Base-by-base conservation (phyloP, 2,797 vertebrate species). In the Sebastes dallii region DNA sequence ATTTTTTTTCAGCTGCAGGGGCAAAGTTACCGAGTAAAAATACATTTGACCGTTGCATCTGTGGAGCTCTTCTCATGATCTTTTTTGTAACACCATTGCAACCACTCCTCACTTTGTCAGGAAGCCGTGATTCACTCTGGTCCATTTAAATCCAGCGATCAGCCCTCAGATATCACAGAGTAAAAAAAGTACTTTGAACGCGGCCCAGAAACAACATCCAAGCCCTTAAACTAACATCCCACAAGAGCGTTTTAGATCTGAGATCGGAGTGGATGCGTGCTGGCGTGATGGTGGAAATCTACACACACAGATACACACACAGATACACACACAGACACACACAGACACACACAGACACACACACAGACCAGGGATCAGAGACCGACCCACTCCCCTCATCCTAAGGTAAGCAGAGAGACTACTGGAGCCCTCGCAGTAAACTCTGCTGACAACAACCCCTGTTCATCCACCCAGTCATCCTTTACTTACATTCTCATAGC, bases 381-480 rank as follows among this genome's bases (percentile, higher is more conserved):
- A 60, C 54, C 10, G 11, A 46, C 42, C 71, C 74, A 16, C 34
- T 71, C 39, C 54, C 55, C 32, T 71, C 65, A 34, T 75, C 68
- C 55, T 39, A 16, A 73, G 67, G 52, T 42, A 16, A 77, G 80
- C 81, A 75, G 60, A 56, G 74, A 16, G 11, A 20, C 32, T 25
- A 52, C 50, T n/a, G 50, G 50, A n/a, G 50, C 18, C 18, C 18
- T 50, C 18, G 8, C 46, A 50, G 52, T 74, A 8, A 50, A 24
- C 72, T 60, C 64, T 67, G 56, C 77, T 42, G 16, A 59, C 2
- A 4, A 55, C 62, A 4, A 6, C 30, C 32, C 42, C 27, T 32
- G 10, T 30, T 82, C 84, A 71, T 67, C 56, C 84, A 58, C 66
- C 54, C 61, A 75, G 87, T 88, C 91, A 86, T 93, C 90, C 89